Conservation (phyloP, 2,113 vertebrate species). For the Lepidothrix coronata region DNA sequence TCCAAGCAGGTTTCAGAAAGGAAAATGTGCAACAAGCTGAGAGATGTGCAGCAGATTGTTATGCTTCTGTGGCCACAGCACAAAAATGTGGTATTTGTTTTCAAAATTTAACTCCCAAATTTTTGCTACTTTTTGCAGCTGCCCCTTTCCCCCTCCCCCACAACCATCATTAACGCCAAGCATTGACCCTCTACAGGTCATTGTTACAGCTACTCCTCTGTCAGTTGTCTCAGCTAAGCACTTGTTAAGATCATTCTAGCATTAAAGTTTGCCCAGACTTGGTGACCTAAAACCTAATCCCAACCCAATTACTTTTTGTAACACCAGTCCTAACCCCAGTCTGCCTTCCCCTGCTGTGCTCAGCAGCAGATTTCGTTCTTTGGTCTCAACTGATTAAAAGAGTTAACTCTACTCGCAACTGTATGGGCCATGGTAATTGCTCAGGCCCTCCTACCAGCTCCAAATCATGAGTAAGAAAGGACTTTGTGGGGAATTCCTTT, state of each 20-base stretch:
- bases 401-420: background rate
- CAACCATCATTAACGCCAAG: background rate
- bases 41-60: background rate
- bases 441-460: background rate
- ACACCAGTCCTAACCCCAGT: background rate
- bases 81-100: background rate
- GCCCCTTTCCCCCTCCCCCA: background rate
- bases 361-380: background rate
- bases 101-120: background rate
- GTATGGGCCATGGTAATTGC: background rate
- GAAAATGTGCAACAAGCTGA: background rate
- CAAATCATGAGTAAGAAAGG: background rate
- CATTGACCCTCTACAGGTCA: background rate
- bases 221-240: background rate
- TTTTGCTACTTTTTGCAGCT: background rate
- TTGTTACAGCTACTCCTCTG: background rate
- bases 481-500: background rate
- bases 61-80: background rate
- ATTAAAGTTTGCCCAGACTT: slow-evolving; percentile 8
- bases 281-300: slow-evolving; percentile 44
- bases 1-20: background rate
- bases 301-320: slow-evolving; percentile 30
- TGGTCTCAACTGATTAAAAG: background rate
- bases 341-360: slow-evolving; percentile 32
- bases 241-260: slow-evolving; percentile 24